These are phyloP conservation scores for Cylas formicarius DNA, from an alignment of 1,140 invertebrate species.

Conservation along the genomic window DNA sequence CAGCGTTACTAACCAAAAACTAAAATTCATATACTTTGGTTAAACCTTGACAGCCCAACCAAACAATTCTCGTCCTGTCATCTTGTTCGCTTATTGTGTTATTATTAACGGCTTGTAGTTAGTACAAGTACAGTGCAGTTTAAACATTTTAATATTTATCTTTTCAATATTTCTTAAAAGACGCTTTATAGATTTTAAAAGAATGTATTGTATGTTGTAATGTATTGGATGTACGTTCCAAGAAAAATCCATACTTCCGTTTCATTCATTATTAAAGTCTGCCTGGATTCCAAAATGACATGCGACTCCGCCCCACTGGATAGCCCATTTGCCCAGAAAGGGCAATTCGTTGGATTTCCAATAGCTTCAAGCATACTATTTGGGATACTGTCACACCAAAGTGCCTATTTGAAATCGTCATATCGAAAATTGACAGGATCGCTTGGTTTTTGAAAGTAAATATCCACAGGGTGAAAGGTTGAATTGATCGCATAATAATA, in stretches of 20 bases:
- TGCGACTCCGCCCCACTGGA: not conserved
- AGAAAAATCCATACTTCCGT: not conserved
- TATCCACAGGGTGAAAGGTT: too few relatives aligned
- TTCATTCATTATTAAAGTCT: not conserved
- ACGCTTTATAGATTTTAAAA: not conserved
- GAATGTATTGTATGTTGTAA: not conserved
- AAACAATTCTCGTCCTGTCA: not conserved
- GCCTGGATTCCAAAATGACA: not conserved
- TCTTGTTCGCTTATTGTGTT: not conserved
- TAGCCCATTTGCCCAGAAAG: too few relatives aligned
- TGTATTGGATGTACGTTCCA: not conserved
- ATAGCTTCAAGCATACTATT: too few relatives aligned
- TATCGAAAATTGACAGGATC: too few relatives aligned
- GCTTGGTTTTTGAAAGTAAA: too few relatives aligned
- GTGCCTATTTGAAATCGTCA: too few relatives aligned
- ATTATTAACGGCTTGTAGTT: not conserved
- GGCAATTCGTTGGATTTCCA: too few relatives aligned
- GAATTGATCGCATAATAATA: too few relatives aligned
- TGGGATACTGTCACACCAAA: too few relatives aligned
- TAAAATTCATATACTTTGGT: too few relatives aligned
- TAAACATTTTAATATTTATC: constrained; percentile 8
- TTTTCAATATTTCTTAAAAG: not conserved
- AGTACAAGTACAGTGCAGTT: not conserved
- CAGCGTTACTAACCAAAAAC: too few relatives aligned
- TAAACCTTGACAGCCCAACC: too few relatives aligned